Base-by-base conservation (phyloP, 2,888 invertebrate genomes). In the Drosophila putrida region DNA sequence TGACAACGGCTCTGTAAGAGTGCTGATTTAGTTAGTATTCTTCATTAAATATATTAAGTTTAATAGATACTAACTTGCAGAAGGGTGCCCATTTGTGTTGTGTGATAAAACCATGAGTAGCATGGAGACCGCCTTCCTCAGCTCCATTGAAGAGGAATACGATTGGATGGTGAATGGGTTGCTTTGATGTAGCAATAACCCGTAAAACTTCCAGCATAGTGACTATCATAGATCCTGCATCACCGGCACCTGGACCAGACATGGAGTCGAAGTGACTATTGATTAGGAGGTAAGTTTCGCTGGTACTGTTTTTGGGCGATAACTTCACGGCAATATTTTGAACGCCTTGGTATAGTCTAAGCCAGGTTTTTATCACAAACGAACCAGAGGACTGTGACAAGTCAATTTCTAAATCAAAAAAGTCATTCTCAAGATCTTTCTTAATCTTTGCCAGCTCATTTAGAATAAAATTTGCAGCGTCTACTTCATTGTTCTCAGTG, bases 201-300 rank as follows among this genome's bases (percentile, higher is more conserved):
- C 91, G 82, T 4, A 95, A 82, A 0, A 94, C 91, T 81, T 95
- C 95, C 71, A 95, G 78, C 94, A 95, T 94, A 0, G 94, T 92
- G 20, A 93, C 93, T 82, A 95, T 94, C 88, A 94, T 94, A 9
- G 94, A 93, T 20, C 94, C 94, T 90, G 95, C 94, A 89, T 85
- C 51, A 53, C 88, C 50, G 57, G 67, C 54, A 75, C 76, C 72
- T 89, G 96, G 95, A 78, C 95, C 96, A 13, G 97, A 95, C 70
- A 97, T 97, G 38, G 97, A 95, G 91, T 99, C 99, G 91, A 97
- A 98, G 91, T 99, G 99, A 78, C 98, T 97, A 93, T 92, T 92
- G 59, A 99, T 93, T 27, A 98, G 93, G 0, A 92, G 68, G 47
- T 89, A 90, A 9, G 86, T 82, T 10, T 89, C 65, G 33, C 79